A percentile compares a stretch with the other conserved stretches of the same genome.
Conservation (phyloP, 1,140 invertebrate genomes). For the Leptoteleia sp. region DNA sequence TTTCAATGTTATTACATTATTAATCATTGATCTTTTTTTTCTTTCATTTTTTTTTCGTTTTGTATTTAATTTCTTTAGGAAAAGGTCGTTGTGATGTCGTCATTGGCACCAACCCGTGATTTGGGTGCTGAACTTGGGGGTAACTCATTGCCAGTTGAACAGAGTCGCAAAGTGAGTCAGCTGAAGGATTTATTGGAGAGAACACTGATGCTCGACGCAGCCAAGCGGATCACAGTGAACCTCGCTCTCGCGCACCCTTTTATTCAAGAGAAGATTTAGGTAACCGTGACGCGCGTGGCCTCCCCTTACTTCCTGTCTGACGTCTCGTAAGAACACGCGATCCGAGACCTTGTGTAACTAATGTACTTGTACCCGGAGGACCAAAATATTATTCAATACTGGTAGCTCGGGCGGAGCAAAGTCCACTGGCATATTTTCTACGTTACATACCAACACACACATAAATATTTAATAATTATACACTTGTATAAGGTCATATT, state of each 20-base stretch:
- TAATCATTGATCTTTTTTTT: conserved; percentile 5
- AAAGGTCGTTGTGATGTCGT: conserved; percentile 96
- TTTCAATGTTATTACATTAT: too few relatives aligned
- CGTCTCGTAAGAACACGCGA: conserved; percentile 27
- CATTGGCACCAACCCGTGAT: conserved; percentile 93
- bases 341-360: conserved; percentile 41
- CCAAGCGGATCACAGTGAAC: conserved; percentile 95
- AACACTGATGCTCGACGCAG: conserved; percentile 95
- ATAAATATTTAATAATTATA: background rate
- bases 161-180: conserved; percentile 94
- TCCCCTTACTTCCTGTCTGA: conserved; percentile 42
- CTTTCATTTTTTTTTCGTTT: background rate
- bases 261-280: conserved; percentile 94
- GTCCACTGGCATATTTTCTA: background rate
- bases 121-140: conserved; percentile 92
- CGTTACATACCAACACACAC: background rate
- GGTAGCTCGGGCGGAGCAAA: conserved; percentile 24
- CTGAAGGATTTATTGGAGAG: conserved; percentile 97
- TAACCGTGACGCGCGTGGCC: conserved; percentile 72
- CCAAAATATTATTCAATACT: conserved; percentile 26
- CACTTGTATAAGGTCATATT: background rate
- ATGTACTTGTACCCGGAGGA: conserved; percentile 48
- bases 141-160: conserved; percentile 92
- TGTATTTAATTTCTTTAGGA: conserved; percentile 84
- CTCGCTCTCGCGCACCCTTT: conserved; percentile 98